Conservation (phyloP, 2,797 vertebrate genomes). For the Acanthopagrus latus region DNA sequence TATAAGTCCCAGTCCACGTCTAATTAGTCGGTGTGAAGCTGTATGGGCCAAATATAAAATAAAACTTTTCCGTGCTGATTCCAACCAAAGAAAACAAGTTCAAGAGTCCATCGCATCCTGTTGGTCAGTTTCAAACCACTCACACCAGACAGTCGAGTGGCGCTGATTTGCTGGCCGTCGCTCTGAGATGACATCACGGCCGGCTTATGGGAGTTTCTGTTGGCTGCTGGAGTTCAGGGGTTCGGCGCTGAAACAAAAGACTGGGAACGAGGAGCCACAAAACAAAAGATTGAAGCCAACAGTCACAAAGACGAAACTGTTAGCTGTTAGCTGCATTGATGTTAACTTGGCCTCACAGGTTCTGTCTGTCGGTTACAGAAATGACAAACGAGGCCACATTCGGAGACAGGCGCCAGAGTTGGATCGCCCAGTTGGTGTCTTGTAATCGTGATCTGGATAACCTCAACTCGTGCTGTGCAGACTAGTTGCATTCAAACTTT, state of each 20-base stretch:
- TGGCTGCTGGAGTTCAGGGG: conserved; percentile 14
- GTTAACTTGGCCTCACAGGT: not conserved
- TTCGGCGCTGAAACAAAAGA: conserved; percentile 23
- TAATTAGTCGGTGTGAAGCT: conserved; percentile 12
- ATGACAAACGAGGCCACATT: not conserved
- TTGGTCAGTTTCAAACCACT: not conserved
- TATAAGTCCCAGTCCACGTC: not conserved
- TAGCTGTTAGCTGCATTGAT: not conserved
- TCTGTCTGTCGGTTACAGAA: not conserved
- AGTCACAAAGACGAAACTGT: not conserved
- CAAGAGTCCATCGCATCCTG: not conserved
- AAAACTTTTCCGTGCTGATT: not conserved
- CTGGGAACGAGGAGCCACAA: conserved; percentile 21
- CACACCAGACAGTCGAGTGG: not conserved
- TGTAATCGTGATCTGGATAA: not conserved
- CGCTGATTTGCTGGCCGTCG: conserved; percentile 6
- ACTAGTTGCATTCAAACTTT: not conserved
- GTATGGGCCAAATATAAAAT: conserved; percentile 1
- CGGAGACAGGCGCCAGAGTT: not conserved
- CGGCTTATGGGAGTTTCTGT: not conserved
- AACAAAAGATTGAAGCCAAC: conserved; percentile 11
- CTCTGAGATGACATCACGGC: conserved; percentile 35
- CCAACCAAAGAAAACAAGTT: conserved; percentile 43
- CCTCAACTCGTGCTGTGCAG: not conserved
- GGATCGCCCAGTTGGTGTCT: not conserved